phyloP scores from a whole-genome alignment of 1,140 invertebrate species.

The Batillaria attramentaria region DNA sequence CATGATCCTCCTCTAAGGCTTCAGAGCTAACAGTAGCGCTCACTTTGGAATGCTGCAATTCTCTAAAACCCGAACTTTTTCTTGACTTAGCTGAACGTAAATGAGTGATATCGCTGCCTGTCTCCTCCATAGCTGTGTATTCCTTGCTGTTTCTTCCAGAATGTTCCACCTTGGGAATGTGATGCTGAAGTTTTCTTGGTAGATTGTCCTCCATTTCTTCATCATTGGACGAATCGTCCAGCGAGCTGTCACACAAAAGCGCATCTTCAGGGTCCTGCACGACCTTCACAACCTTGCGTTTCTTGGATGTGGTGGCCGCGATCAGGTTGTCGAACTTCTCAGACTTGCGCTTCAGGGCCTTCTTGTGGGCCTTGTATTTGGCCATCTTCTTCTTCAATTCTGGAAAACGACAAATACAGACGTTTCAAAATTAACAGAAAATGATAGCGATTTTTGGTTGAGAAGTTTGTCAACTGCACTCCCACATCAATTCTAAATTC shows the following conservation, averaged over 20 bases:
- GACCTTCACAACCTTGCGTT: background rate
- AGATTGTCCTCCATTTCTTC: background rate
- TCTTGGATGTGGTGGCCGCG: slow-evolving; percentile 42
- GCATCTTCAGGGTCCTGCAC: slow-evolving; percentile 1
- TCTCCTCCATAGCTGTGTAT: background rate
- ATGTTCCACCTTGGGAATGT: background rate
- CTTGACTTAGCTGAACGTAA: too few relatives aligned
- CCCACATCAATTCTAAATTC: background rate
- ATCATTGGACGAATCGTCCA: too few relatives aligned
- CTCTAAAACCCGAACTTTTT: background rate
- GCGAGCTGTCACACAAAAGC: background rate
- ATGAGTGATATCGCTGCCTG: too few relatives aligned
- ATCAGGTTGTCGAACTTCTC: slow-evolving; percentile 52
- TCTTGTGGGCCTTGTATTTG: slow-evolving; percentile 48
- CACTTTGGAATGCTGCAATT: background rate
- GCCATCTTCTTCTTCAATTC: slow-evolving; percentile 47
- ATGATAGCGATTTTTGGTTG: background rate
- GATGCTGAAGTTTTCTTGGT: background rate
- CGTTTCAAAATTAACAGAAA: background rate
- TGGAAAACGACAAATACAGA: slow-evolving; percentile 28
- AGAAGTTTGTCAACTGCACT: background rate
- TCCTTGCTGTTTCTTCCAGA: background rate
- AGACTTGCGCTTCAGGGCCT: slow-evolving; percentile 47
- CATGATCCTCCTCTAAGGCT: background rate
- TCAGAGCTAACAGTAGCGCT: background rate